A percentile compares a stretch with the other conserved stretches of the same genome.
phyloP scores from a whole-genome alignment of 2,888 invertebrate genomes.

The Bimastos eiseni region DNA sequence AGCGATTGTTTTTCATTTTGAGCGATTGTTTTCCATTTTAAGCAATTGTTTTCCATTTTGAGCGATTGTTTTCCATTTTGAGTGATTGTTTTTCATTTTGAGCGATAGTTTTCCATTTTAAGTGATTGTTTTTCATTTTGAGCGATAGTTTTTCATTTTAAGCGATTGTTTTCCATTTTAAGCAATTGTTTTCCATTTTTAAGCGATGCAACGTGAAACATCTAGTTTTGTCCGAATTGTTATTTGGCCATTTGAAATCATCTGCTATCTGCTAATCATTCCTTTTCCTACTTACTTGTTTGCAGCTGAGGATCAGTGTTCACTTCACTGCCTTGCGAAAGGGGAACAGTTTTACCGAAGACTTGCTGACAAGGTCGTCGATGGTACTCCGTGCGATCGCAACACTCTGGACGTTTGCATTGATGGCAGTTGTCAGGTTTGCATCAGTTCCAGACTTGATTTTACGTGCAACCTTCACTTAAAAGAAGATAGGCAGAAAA shows the following conservation, averaged over 20 bases:
- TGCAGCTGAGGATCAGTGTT: conserved; percentile 70
- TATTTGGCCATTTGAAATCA: background rate
- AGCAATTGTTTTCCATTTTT: too few species aligned
- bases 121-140: too few species aligned
- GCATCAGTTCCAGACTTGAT: background rate
- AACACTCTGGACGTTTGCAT: conserved; percentile 34
- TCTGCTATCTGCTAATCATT: background rate
- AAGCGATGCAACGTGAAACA: background rate
- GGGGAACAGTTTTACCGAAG: conserved; percentile 88
- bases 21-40: too few species aligned
- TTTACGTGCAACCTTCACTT: background rate
- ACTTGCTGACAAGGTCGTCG: conserved; percentile 75
- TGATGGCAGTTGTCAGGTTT: conserved; percentile 33
- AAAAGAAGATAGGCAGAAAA: background rate
- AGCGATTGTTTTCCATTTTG: too few species aligned
- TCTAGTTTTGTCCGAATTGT: background rate
- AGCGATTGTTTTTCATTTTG: too few species aligned
- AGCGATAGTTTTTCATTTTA: too few species aligned
- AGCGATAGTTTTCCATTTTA: too few species aligned
- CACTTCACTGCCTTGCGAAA: conserved; percentile 90
- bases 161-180: too few species aligned
- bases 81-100: too few species aligned
- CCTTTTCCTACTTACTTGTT: background rate
- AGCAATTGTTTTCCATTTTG: too few species aligned
- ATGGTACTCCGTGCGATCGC: conserved; percentile 69